Base-by-base conservation (phyloP, 2,797 vertebrate species). In the Austrolebias charrua region DNA sequence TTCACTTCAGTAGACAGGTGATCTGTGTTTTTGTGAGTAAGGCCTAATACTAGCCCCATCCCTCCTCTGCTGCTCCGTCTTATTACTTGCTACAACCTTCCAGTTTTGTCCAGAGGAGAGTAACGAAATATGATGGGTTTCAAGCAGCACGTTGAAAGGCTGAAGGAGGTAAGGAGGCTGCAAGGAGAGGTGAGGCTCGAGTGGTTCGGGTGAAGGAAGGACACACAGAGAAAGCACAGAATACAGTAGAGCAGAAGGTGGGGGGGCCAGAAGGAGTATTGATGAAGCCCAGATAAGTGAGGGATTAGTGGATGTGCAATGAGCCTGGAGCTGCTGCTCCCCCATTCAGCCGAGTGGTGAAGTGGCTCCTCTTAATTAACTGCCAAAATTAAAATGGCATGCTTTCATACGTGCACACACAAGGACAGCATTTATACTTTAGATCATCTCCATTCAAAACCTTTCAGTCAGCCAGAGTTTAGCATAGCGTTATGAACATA, bases 251-350 rank as follows among this genome's bases (percentile, higher is more conserved):
- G 68, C 55, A 50, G 59, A 76, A 60, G 74, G 66, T 33, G 55
- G 66, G 64, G 54, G 64, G 65, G 65, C 35, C 12, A 46, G 67
- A 54, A 51, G 74, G 56, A 29, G 83, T 78, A 83, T 84, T 80
- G 84, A 82, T 20, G 57, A 59, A 64, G 76, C 67, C 63, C 78
- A 81, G 78, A 83, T 84, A 80, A 85, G 79, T 87, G 79, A 88
- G 84, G 81, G 85, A 90, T 90, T 90, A 90, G 74, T 60, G 72
- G 75, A 70, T 78, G 57, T 75, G 70, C 84, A 77, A 82, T 81
- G 82, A 85, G 83, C 72, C 75, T 20, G 59, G 70, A 83, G 76
- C 69, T 79, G 78, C 81, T 81, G 67, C 80, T 67, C 73, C 64
- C 45, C 63, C 68, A 63, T 76, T 67, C 70, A 79, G 69, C 52